These are phyloP conservation scores for Latrodectus elegans DNA, from an alignment of 2,888 invertebrate species.

Conservation along the genomic window DNA sequence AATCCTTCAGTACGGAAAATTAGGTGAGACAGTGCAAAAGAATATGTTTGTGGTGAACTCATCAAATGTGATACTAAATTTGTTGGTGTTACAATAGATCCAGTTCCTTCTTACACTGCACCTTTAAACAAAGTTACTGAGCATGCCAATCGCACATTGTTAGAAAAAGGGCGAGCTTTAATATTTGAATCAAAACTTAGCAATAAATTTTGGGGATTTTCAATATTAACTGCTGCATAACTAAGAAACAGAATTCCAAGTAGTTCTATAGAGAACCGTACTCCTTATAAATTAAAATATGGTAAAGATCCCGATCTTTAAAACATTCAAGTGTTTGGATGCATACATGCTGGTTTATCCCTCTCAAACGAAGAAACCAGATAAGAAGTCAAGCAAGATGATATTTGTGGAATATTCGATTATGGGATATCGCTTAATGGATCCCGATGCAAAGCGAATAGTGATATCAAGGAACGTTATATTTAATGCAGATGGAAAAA, in stretches of 20 bases:
- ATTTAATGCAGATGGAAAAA: too few relatives aligned
- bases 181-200: neutral
- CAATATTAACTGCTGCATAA: constrained; percentile 69
- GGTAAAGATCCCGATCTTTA: constrained; percentile 54
- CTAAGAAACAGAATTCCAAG: constrained; percentile 22
- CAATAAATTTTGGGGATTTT: constrained; percentile 70
- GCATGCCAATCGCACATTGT: too few relatives aligned
- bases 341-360: constrained; percentile 56
- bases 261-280: constrained; percentile 17
- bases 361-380: neutral
- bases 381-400: constrained; percentile 30
- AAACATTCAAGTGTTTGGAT: constrained; percentile 14
- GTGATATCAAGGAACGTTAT: neutral
- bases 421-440: constrained; percentile 59
- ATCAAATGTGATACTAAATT: constrained; percentile 33
- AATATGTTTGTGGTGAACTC: constrained; percentile 40
- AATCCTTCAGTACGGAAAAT: neutral
- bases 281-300: constrained; percentile 63
- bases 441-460: constrained; percentile 10
- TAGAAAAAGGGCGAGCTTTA: too few relatives aligned
- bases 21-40: constrained; percentile 51
- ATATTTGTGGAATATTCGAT: constrained; percentile 65
- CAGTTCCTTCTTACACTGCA: constrained; percentile 63
- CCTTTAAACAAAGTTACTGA: constrained; percentile 65
- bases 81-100: constrained; percentile 64